A percentile compares a stretch with the other conserved stretches of the same genome.
Conservation (phyloP, 2,113 vertebrate species). For the Collichthys lucidus region DNA sequence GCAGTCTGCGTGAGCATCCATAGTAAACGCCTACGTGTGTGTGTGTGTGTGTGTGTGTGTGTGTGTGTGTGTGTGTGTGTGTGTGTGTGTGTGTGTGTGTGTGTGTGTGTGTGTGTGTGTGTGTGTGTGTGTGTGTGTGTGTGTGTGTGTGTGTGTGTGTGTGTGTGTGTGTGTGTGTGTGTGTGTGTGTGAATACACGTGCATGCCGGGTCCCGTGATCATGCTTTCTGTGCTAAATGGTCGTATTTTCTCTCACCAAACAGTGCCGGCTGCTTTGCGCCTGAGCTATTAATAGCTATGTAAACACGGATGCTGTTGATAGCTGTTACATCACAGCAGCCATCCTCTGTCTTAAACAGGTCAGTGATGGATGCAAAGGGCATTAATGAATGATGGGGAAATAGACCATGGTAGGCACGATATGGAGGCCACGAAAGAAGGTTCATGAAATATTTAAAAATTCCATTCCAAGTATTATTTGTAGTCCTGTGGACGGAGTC, state of each 20-base stretch:
- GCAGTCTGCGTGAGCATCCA: neutral
- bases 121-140: neutral
- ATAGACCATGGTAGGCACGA: neutral
- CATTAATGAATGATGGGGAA: conserved; percentile 23
- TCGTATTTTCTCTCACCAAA: conserved; percentile 53
- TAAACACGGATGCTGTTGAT: conserved; percentile 66
- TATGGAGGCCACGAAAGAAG: neutral
- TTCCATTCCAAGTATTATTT: conserved; percentile 3
- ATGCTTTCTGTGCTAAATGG: conserved; percentile 35
- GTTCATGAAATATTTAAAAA: neutral
- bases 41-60: neutral
- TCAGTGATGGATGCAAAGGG: conserved; percentile 26
- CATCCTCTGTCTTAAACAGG: conserved; percentile 45
- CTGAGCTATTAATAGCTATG: conserved; percentile 72
- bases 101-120: neutral
- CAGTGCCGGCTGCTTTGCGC: conserved; percentile 47
- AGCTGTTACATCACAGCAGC: conserved; percentile 75
- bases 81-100: neutral
- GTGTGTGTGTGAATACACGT: neutral
- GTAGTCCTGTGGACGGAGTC: conserved; percentile 2
- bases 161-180: neutral
- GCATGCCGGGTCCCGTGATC: conserved; percentile 8
- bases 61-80: neutral
- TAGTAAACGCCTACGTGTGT: neutral
- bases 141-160: neutral